A percentile compares a stretch with the other conserved stretches of the same genome.
phyloP scores from a whole-genome alignment of 2,797 vertebrate species.

The Coregonus suidteri region DNA sequence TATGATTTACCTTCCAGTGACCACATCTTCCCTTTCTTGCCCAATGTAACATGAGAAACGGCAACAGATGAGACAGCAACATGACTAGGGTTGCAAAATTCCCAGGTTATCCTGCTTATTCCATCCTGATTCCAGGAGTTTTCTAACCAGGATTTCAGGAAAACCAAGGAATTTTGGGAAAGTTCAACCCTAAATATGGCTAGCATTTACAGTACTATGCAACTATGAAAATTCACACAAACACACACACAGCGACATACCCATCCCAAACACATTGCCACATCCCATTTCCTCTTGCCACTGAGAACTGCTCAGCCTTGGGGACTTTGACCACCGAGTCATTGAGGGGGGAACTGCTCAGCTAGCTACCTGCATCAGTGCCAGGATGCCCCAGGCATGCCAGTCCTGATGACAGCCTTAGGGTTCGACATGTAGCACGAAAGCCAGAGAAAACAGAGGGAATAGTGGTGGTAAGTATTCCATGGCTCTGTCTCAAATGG shows the following conservation, averaged over 20 bases:
- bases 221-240: conserved; percentile 16
- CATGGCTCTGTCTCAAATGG: not conserved
- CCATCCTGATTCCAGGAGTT: not conserved
- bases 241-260: conserved; percentile 45
- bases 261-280: conserved; percentile 48
- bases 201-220: too few relatives aligned
- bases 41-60: conserved; percentile 3
- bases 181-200: too few relatives aligned
- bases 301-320: conserved; percentile 47
- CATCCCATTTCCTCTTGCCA: conserved; percentile 55
- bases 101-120: not conserved
- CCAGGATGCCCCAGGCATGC: not conserved
- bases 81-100: not conserved
- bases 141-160: not conserved
- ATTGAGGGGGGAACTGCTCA: conserved; percentile 44
- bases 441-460: conserved; percentile 28
- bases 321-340: conserved; percentile 52
- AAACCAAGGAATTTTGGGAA: too few relatives aligned
- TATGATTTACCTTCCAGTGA: not conserved
- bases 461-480: not conserved
- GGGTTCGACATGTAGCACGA: not conserved
- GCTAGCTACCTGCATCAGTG: conserved; percentile 24
- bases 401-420: not conserved
- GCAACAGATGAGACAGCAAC: conserved; percentile 45
- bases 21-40: conserved; percentile 8